Percentiles rank a stretch among this genome's conserved stretches.
Evolutionary conservation across 2,888 invertebrate species (phyloP).

Genomic region (Dicyrtomina minuta): DNA sequence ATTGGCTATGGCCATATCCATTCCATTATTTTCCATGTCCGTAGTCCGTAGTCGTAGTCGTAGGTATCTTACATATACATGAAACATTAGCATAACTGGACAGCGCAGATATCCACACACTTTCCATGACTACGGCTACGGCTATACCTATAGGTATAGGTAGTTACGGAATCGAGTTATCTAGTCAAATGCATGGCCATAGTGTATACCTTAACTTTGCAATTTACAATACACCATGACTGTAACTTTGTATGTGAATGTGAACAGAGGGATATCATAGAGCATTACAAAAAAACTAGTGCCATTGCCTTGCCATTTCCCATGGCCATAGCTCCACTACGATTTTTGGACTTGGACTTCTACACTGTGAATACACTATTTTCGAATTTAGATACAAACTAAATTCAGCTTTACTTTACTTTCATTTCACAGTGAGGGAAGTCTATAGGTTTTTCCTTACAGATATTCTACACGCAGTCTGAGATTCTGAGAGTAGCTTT

Average conservation of each 20-base stretch:
- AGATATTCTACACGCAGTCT: not conserved
- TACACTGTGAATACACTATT: not conserved
- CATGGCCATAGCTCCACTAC: no score
- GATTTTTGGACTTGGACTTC: no score
- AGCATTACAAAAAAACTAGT: no score
- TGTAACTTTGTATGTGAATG: no score
- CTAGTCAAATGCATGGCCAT: not conserved
- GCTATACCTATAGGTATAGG: no score
- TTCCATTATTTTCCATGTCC: slow-evolving; percentile 8
- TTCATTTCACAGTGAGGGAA: not conserved
- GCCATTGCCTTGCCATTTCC: no score
- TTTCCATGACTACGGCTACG: not conserved
- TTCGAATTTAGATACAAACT: not conserved
- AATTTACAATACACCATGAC: no score
- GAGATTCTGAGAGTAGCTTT: slow-evolving; percentile 1
- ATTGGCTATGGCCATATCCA: slow-evolving; percentile 5
- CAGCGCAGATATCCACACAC: not conserved
- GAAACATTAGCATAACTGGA: slow-evolving; percentile 22
- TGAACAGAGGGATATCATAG: no score
- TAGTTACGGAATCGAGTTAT: not conserved
- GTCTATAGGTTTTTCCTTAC: no score
- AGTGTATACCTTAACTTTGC: not conserved
- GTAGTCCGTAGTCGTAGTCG: no score
- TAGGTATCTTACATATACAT: slow-evolving; percentile 18
- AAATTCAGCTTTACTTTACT: not conserved